phyloP scores from a whole-genome alignment of 2,797 vertebrate species.

The Sciurus carolinensis region DNA sequence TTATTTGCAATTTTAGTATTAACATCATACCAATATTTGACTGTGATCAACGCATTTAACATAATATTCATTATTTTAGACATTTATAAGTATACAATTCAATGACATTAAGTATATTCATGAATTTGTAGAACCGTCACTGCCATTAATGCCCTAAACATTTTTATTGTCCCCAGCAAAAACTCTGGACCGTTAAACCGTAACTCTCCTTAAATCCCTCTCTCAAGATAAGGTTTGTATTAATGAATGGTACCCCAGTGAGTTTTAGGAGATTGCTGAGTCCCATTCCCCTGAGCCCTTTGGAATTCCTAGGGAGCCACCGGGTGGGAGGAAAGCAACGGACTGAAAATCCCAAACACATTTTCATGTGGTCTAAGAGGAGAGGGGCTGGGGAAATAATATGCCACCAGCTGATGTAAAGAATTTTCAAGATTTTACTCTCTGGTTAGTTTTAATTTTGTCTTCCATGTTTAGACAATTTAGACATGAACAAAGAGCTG shows the following conservation, averaged over 20 bases:
- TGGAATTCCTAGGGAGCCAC: neutral
- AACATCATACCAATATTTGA: neutral
- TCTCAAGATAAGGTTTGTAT: neutral
- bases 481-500: neutral
- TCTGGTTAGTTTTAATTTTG: neutral
- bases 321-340: neutral
- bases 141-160: neutral
- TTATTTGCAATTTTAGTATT: neutral
- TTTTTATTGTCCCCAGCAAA: neutral
- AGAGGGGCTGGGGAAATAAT: neutral
- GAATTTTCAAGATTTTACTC: neutral
- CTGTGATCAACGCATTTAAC: neutral
- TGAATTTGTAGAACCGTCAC: neutral
- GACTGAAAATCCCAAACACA: neutral
- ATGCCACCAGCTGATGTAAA: neutral
- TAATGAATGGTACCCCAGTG: neutral
- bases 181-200: neutral
- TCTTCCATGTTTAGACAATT: neutral
- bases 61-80: neutral
- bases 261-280: neutral
- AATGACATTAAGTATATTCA: neutral
- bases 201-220: neutral
- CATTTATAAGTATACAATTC: neutral
- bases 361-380: neutral
- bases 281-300: neutral